Conservation (phyloP, 2,888 invertebrate species). For the Leucozona laternaria region DNA sequence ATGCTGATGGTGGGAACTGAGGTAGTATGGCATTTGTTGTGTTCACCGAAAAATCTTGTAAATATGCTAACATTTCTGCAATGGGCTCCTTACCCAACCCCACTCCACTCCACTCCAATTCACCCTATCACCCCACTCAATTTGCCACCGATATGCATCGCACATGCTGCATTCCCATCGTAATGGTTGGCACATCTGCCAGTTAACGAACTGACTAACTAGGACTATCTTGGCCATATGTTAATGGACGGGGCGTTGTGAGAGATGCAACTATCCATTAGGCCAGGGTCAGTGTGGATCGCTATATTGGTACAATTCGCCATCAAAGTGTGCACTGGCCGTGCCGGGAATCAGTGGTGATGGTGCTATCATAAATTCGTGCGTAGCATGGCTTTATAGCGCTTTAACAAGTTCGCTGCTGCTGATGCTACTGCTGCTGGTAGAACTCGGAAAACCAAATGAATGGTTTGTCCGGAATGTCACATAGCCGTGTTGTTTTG, state of each 20-base stretch:
- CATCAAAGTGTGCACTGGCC: conserved; percentile 13
- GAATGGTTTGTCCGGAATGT: conserved; percentile 45
- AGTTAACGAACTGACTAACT: conserved; percentile 74
- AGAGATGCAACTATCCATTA: conserved; percentile 51
- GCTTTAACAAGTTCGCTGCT: conserved; percentile 60
- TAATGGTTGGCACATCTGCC: conserved; percentile 67
- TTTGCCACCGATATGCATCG: conserved; percentile 29
- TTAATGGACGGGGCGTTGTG: conserved; percentile 44
- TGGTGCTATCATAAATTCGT: conserved; percentile 65
- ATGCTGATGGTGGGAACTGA: not conserved
- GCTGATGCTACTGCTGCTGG: conserved; percentile 6
- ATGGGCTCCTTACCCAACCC: conserved; percentile 3
- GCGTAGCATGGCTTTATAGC: conserved; percentile 74
- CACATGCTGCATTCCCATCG: conserved; percentile 17
- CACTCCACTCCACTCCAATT: not conserved
- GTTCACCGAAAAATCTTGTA: conserved; percentile 68
- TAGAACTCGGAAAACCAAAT: conserved; percentile 27
- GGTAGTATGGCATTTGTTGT: not conserved
- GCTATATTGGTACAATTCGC: conserved; percentile 19
- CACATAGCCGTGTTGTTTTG: conserved; percentile 22
- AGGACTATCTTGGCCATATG: conserved; percentile 65
- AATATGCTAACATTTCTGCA: conserved; percentile 60
- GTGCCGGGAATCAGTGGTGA: not conserved
- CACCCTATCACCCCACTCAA: not conserved
- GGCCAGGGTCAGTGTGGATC: conserved; percentile 40